These are phyloP conservation scores for Synanthedon andrenaeformis DNA, from an alignment of 2,888 invertebrate genomes.

Conservation along the genomic window DNA sequence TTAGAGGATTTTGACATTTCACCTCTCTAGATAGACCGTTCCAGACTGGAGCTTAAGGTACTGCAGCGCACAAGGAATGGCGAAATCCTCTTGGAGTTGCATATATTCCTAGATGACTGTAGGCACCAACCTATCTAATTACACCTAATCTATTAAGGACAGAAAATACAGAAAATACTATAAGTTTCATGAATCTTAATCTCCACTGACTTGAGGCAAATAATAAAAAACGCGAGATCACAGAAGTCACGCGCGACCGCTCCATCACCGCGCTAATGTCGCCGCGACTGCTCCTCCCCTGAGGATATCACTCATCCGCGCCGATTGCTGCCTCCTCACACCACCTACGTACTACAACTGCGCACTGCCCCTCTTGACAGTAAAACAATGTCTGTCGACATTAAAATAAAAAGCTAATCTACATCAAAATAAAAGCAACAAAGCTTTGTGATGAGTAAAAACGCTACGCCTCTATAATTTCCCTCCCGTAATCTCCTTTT, in stretches of 20 bases:
- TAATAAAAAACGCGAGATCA: neutral
- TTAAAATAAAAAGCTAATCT: constrained; percentile 14
- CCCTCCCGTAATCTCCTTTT: constrained; percentile 18
- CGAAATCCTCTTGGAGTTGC: too few relatives aligned
- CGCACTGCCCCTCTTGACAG: neutral
- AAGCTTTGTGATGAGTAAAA: constrained; percentile 11
- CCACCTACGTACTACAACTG: neutral
- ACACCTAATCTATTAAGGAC: too few relatives aligned
- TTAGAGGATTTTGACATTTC: too few relatives aligned
- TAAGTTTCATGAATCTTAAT: neutral
- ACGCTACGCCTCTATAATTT: constrained; percentile 12
- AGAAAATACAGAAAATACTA: neutral
- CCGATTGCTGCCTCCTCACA: constrained; percentile 3
- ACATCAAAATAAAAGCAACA: constrained; percentile 19
- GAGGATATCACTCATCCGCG: constrained; percentile 5
- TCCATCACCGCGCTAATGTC: constrained; percentile 12
- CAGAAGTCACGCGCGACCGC: constrained; percentile 7
- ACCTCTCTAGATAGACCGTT: too few relatives aligned
- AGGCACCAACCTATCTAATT: too few relatives aligned
- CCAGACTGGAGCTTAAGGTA: too few relatives aligned
- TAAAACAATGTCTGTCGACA: constrained; percentile 8
- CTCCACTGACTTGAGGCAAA: neutral
- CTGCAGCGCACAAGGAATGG: too few relatives aligned
- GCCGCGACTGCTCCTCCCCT: neutral
- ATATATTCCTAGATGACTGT: too few relatives aligned